These are phyloP conservation scores for Pseudococcus longispinus DNA, from an alignment of 2,888 invertebrate species.

Conservation along the genomic window DNA sequence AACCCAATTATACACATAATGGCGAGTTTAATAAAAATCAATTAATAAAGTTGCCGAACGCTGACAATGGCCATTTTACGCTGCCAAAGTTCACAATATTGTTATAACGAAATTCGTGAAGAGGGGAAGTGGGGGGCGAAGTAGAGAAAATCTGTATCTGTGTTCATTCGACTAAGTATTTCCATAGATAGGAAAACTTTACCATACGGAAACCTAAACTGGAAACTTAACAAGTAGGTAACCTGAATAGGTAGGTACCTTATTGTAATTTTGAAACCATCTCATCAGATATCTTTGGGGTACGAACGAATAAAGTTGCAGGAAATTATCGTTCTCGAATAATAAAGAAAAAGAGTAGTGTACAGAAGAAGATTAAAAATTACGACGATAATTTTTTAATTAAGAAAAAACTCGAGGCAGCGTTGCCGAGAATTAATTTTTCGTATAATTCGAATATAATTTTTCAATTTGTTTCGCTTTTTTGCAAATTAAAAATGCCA, in stretches of 20 bases:
- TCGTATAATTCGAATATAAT: not conserved
- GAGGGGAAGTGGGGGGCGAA: too few species aligned
- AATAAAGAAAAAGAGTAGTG: not conserved
- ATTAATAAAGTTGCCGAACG: not conserved
- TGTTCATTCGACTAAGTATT: not conserved
- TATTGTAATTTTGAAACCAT: not conserved
- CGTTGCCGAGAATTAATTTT: not conserved
- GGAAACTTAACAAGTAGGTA: not conserved
- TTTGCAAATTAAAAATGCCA: not conserved
- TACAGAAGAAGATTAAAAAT: not conserved
- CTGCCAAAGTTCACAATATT: not conserved
- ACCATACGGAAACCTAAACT: not conserved
- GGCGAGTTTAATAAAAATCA: conserved; percentile 10
- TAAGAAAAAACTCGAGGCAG: not conserved
- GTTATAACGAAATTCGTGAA: not conserved
- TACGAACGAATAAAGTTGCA: not conserved
- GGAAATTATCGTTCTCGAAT: not conserved
- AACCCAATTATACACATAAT: not conserved
- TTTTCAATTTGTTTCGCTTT: not conserved
- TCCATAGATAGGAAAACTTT: not conserved
- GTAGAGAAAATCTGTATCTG: not conserved
- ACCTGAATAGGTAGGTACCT: not conserved
- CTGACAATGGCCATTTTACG: not conserved
- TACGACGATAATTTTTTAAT: conserved; percentile 2
- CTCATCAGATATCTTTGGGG: not conserved